Percentiles rank a stretch among this genome's conserved stretches.
These are phyloP conservation scores for Oceanites oceanicus DNA, from an alignment of 2,113 vertebrate species.

Conservation along the genomic window DNA sequence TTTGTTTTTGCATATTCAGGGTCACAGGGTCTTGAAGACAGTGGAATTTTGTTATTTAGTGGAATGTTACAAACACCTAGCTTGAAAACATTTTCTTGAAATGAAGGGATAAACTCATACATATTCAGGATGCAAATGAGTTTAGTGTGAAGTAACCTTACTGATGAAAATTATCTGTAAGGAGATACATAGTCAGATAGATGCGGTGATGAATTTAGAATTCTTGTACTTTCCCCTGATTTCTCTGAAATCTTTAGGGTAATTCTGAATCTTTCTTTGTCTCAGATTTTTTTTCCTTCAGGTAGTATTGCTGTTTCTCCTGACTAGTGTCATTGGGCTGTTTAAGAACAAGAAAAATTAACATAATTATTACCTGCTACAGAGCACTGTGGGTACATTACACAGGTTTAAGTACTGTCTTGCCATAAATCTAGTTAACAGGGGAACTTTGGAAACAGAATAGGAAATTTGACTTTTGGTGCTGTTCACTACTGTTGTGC, in stretches of 20 bases:
- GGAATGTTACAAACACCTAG: not conserved
- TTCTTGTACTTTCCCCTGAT: not conserved
- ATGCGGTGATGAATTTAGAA: not conserved
- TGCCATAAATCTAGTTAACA: not conserved
- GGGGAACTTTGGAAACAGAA: not conserved
- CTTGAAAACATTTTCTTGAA: not conserved
- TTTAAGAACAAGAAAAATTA: not conserved
- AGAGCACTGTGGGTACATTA: not conserved
- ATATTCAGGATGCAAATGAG: not conserved
- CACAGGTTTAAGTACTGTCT: not conserved
- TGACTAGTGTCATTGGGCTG: not conserved
- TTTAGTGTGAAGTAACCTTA: not conserved
- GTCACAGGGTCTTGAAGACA: not conserved
- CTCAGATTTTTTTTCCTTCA: not conserved
- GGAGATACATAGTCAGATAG: accelerated
- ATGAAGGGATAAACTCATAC: not conserved
- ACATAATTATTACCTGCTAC: not conserved
- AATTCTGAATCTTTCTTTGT: not conserved
- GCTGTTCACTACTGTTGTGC: not conserved
- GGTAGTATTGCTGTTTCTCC: not conserved
- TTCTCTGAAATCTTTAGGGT: not conserved
- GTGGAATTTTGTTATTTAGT: not conserved
- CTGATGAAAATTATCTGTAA: not conserved
- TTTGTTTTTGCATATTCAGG: not conserved
- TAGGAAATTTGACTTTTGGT: not conserved